These are phyloP conservation scores for Gasterosteus aculeatus DNA, from an alignment of 2,113 vertebrate species.

Conservation along the genomic window DNA sequence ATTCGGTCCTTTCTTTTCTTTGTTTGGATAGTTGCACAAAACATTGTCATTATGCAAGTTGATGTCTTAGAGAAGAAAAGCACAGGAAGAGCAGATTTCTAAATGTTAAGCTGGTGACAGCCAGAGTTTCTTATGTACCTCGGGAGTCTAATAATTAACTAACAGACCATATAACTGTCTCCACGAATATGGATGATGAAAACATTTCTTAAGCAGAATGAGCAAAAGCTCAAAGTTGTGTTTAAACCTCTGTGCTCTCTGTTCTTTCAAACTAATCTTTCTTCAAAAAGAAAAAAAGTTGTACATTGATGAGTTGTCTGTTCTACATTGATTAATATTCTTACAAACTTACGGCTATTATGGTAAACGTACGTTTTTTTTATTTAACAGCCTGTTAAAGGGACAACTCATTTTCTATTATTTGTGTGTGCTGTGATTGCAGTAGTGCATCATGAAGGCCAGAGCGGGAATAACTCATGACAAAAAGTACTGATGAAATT, in stretches of 20 bases:
- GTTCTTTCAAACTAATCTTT: background rate
- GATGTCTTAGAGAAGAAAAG: background rate
- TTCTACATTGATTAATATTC: background rate
- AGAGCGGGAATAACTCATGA: background rate
- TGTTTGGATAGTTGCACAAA: background rate
- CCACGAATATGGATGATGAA: background rate
- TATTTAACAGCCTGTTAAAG: background rate
- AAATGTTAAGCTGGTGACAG: background rate
- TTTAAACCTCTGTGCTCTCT: background rate
- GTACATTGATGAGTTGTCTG: background rate
- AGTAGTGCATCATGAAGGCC: conserved; percentile 16
- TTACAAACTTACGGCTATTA: background rate
- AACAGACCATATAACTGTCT: background rate
- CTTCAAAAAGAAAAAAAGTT: background rate
- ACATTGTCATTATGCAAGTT: background rate
- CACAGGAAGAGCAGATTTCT: background rate
- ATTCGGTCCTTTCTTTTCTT: background rate
- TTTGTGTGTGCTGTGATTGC: background rate
- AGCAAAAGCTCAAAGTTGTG: background rate
- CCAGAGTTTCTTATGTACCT: background rate
- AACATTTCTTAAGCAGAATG: background rate
- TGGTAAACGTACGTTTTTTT: background rate
- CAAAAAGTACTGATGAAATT: background rate
- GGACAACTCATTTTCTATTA: background rate
- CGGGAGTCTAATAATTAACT: background rate